These are phyloP conservation scores for Patella pellucida DNA, from an alignment of 2,888 invertebrate genomes.

Conservation along the genomic window DNA sequence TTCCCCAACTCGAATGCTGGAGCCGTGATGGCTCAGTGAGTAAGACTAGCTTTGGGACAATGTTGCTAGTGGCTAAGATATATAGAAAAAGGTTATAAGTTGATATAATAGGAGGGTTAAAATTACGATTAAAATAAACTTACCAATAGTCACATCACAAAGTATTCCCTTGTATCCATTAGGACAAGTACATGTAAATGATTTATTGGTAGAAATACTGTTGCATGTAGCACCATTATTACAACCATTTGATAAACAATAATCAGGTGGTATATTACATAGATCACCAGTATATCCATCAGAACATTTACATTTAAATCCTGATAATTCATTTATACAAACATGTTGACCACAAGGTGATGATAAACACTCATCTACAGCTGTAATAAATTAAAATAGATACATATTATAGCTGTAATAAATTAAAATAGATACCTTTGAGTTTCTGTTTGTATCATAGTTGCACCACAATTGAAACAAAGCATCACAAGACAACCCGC, in stretches of 20 bases:
- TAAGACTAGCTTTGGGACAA: too few species aligned
- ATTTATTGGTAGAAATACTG: not conserved
- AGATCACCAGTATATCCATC: conserved; percentile 8
- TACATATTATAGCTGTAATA: too few species aligned
- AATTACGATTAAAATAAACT: not conserved
- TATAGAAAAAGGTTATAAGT: too few species aligned
- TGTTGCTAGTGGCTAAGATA: too few species aligned
- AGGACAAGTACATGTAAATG: conserved; percentile 8
- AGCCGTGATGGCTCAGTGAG: too few species aligned
- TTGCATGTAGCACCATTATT: conserved; percentile 14
- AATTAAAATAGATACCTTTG: too few species aligned
- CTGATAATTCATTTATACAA: conserved; percentile 8
- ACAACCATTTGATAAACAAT: conserved; percentile 8
- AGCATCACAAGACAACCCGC: too few species aligned
- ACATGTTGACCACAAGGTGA: conserved; percentile 11
- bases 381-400: not conserved
- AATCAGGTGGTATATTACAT: conserved; percentile 11
- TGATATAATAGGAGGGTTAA: too few species aligned
- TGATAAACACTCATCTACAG: conserved; percentile 14
- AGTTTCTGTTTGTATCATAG: too few species aligned
- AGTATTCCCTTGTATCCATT: conserved; percentile 8
- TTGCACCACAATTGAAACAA: too few species aligned
- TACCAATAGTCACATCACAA: conserved; percentile 14
- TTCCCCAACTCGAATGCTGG: too few species aligned
- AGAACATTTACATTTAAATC: conserved; percentile 5